These are phyloP conservation scores for Aphidius gifuensis DNA, from an alignment of 1,140 invertebrate genomes.

Conservation along the genomic window DNA sequence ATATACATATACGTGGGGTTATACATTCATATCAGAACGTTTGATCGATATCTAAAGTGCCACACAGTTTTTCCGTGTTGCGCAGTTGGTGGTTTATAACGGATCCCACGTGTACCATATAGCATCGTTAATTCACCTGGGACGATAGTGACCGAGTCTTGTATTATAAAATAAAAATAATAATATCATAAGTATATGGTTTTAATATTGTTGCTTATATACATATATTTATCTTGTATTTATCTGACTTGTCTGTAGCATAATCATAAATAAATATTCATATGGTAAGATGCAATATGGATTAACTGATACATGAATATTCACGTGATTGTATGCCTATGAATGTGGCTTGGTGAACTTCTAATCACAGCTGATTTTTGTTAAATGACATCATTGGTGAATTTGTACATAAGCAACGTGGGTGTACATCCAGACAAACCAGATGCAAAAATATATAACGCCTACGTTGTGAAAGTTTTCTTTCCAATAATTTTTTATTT, in stretches of 20 bases:
- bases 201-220: too few relatives aligned
- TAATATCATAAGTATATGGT: too few relatives aligned
- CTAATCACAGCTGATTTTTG: too few relatives aligned
- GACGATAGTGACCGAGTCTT: neutral
- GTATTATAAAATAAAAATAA: too few relatives aligned
- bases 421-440: slow-evolving; percentile 20
- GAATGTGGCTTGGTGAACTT: too few relatives aligned
- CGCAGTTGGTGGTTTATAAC: slow-evolving; percentile 14
- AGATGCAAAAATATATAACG: slow-evolving; percentile 11
- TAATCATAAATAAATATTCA: too few relatives aligned
- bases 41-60: slow-evolving; percentile 17
- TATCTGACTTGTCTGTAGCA: too few relatives aligned
- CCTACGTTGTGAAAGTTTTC: slow-evolving; percentile 22
- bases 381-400: slow-evolving; percentile 4
- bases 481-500: slow-evolving; percentile 9
- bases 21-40: slow-evolving; percentile 5
- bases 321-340: too few relatives aligned
- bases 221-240: too few relatives aligned
- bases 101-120: neutral
- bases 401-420: slow-evolving; percentile 16
- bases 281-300: too few relatives aligned
- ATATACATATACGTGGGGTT: too few relatives aligned
- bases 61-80: slow-evolving; percentile 12
- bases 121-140: slow-evolving; percentile 4
- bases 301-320: too few relatives aligned